These are phyloP conservation scores for Oryzias javanicus DNA, from an alignment of 2,113 vertebrate genomes.

Conservation along the genomic window DNA sequence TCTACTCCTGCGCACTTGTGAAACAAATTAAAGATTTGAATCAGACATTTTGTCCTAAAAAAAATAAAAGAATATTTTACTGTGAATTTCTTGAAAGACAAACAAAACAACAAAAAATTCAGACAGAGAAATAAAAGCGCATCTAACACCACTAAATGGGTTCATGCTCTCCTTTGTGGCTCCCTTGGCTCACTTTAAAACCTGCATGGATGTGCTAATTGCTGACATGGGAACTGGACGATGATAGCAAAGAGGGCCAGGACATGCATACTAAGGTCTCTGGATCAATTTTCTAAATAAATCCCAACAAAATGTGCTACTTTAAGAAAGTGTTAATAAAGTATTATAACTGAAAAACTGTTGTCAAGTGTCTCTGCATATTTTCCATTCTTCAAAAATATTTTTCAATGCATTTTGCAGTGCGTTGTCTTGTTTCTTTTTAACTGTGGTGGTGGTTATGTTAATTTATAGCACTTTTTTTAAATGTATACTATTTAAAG, in stretches of 20 bases:
- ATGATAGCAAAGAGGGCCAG: constrained; percentile 44
- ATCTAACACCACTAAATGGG: not conserved
- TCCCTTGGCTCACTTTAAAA: not conserved
- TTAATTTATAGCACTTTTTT: not conserved
- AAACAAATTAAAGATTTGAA: not conserved
- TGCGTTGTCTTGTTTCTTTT: not conserved
- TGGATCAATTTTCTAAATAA: constrained; percentile 10
- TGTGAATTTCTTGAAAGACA: not conserved
- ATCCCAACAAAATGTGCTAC: constrained; percentile 4
- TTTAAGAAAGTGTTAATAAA: constrained; percentile 11
- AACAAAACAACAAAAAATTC: not conserved
- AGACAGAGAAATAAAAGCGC: not conserved
- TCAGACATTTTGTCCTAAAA: no score
- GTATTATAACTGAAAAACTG: not conserved
- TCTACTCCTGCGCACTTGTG: no score
- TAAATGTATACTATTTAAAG: no score
- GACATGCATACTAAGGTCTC: constrained; percentile 27
- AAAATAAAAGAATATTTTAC: not conserved
- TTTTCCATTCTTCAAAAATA: not conserved
- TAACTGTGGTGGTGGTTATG: not conserved
- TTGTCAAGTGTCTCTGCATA: not conserved
- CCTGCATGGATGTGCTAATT: not conserved
- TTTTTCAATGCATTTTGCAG: not conserved
- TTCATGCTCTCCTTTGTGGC: not conserved
- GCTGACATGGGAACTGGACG: constrained; percentile 18